Evolutionary conservation across 1,140 invertebrate genomes (phyloP).

Genomic region (Magallana gigas): DNA sequence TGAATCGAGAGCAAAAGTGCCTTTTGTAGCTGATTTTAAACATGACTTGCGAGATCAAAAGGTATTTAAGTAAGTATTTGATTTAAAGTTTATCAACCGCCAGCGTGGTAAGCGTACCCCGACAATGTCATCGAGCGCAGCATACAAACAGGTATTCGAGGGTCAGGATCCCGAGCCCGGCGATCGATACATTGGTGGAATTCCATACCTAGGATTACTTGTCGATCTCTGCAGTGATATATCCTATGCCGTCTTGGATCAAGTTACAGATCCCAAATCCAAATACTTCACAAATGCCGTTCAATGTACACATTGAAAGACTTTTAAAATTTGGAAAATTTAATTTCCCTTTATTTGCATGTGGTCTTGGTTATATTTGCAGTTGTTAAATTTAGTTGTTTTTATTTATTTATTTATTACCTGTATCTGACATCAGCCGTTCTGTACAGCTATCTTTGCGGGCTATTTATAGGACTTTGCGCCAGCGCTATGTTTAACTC

Average conservation of each 20-base stretch:
- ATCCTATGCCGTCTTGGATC: neutral
- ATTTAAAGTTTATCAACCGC: slow-evolving; percentile 32
- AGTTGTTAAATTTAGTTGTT: neutral
- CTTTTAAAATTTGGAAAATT: slow-evolving; percentile 33
- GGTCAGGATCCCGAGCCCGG: neutral
- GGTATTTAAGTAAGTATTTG: slow-evolving; percentile 31
- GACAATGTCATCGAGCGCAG: slow-evolving; percentile 7
- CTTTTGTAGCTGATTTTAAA: slow-evolving; percentile 34
- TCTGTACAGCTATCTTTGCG: neutral
- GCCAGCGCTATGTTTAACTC: neutral
- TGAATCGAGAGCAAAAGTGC: slow-evolving; percentile 35
- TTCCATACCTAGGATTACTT: slow-evolving; percentile 24
- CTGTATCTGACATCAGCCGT: neutral
- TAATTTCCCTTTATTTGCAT: neutral
- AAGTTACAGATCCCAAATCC: neutral
- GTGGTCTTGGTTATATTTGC: neutral
- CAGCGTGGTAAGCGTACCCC: slow-evolving; percentile 5
- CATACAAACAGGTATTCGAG: slow-evolving; percentile 14
- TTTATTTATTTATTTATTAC: slow-evolving; percentile 22
- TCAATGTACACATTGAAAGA: neutral
- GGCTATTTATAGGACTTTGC: neutral
- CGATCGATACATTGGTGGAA: slow-evolving; percentile 35
- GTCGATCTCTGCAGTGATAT: slow-evolving; percentile 28
- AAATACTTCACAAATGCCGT: neutral
- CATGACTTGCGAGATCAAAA: slow-evolving; percentile 33